These are phyloP conservation scores for Thereva unica DNA, from an alignment of 2,888 invertebrate genomes.

Conservation along the genomic window DNA sequence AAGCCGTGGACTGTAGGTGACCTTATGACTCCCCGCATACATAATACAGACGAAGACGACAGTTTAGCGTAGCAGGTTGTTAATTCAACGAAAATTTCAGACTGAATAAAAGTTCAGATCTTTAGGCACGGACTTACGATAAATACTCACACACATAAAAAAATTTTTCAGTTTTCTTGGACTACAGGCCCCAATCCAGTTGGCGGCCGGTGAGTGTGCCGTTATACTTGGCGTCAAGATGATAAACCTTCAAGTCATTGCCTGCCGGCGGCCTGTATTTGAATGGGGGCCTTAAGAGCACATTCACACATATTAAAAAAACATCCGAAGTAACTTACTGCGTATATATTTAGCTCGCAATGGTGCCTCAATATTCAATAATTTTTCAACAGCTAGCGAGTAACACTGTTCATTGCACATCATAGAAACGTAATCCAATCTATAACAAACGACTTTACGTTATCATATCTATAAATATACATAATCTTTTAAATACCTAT, in stretches of 20 bases:
- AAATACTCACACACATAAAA: no score
- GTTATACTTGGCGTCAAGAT: no score
- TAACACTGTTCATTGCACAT: conserved; percentile 99
- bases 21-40: no score
- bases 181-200: no score
- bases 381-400: conserved; percentile 93
- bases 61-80: no score
- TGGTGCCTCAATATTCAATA: conserved; percentile 94
- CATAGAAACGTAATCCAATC: conserved; percentile 96
- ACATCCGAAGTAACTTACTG: conserved; percentile 64
- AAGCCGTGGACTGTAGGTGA: no score
- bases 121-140: no score
- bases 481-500: conserved; percentile 62
- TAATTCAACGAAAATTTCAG: no score
- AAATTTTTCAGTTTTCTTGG: no score
- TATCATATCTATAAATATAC: not conserved
- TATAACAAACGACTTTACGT: conserved; percentile 11
- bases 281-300: not conserved
- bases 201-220: no score
- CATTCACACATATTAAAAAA: not conserved
- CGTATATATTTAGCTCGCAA: conserved; percentile 93
- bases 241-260: conserved; percentile 34
- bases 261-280: not conserved
- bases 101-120: no score
- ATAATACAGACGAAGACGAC: no score